Evolutionary conservation across 2,888 invertebrate genomes (phyloP).

Genomic region (Bembecia ichneumoniformis): DNA sequence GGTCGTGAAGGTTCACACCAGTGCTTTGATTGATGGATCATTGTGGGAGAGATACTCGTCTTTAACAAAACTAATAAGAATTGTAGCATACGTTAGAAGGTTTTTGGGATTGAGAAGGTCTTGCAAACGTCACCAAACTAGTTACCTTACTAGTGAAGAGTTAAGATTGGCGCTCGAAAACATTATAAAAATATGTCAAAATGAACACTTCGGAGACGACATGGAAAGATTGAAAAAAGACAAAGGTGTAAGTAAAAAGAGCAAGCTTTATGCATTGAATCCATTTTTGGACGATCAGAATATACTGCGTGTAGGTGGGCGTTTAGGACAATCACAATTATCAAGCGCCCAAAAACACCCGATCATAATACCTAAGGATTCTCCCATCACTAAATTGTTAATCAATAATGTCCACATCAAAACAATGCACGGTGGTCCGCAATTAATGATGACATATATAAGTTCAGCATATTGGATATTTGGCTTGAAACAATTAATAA

Average conservation of each 20-base stretch:
- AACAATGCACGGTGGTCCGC: slow-evolving; percentile 9
- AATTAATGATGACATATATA: slow-evolving; percentile 6
- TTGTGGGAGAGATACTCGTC: slow-evolving; percentile 10
- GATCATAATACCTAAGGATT: slow-evolving; percentile 11
- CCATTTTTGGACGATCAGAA: slow-evolving; percentile 13
- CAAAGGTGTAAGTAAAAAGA: slow-evolving; percentile 1
- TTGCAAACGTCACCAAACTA: background rate
- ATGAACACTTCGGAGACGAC: slow-evolving; percentile 4
- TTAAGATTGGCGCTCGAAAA: slow-evolving; percentile 3
- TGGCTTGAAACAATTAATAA: background rate
- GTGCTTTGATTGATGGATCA: slow-evolving; percentile 1
- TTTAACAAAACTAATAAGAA: slow-evolving; percentile 7
- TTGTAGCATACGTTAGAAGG: slow-evolving; percentile 11
- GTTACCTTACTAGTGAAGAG: slow-evolving; percentile 6
- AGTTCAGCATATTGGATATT: slow-evolving; percentile 4
- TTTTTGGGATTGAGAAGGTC: slow-evolving; percentile 4
- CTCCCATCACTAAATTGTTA: slow-evolving; percentile 9
- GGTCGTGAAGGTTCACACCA: background rate
- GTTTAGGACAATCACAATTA: slow-evolving; percentile 11
- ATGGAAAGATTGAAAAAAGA: slow-evolving; percentile 1
- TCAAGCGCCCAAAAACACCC: slow-evolving; percentile 14
- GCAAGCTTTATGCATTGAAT: slow-evolving; percentile 5
- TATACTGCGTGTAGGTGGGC: slow-evolving; percentile 15
- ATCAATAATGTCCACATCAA: slow-evolving; percentile 9
- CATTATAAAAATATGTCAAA: slow-evolving; percentile 9